Evolutionary conservation across 2,113 vertebrate genomes (phyloP).

Genomic region (Sorex fumeus): DNA sequence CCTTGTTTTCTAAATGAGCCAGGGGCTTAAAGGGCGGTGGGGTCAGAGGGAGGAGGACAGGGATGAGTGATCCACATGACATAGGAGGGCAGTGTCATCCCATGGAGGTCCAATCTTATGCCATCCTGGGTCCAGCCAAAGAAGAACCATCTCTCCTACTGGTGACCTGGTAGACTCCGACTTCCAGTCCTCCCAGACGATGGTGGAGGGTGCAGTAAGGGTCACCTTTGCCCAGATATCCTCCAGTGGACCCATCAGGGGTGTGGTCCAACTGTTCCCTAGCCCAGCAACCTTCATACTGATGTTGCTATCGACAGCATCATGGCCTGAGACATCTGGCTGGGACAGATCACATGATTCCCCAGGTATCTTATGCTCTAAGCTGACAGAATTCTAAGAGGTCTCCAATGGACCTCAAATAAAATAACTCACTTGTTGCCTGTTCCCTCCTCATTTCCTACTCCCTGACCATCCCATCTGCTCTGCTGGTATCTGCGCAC

Average conservation of each 20-base stretch:
- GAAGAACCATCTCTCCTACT: neutral
- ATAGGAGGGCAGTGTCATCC: fast-evolving
- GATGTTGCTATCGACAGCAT: neutral
- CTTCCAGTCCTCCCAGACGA: neutral
- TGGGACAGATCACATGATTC: neutral
- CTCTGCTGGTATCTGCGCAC: neutral
- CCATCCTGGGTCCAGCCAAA: neutral
- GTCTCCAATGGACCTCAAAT: neutral
- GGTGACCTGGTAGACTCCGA: neutral
- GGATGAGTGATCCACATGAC: neutral
- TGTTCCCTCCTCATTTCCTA: neutral
- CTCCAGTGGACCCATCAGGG: neutral
- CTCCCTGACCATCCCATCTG: neutral
- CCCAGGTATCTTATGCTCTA: neutral
- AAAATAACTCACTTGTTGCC: neutral
- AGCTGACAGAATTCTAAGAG: neutral
- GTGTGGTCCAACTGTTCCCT: neutral
- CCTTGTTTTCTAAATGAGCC: neutral
- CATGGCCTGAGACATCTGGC: fast-evolving
- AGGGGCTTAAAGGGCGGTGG: slow-evolving; percentile 25
- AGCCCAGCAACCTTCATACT: neutral
- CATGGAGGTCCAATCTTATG: neutral
- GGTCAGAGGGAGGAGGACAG: neutral
- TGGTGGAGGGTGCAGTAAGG: neutral
- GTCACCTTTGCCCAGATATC: slow-evolving; percentile 12